Conservation (phyloP, 1,140 invertebrate genomes). For the Latrodectus geometricus region DNA sequence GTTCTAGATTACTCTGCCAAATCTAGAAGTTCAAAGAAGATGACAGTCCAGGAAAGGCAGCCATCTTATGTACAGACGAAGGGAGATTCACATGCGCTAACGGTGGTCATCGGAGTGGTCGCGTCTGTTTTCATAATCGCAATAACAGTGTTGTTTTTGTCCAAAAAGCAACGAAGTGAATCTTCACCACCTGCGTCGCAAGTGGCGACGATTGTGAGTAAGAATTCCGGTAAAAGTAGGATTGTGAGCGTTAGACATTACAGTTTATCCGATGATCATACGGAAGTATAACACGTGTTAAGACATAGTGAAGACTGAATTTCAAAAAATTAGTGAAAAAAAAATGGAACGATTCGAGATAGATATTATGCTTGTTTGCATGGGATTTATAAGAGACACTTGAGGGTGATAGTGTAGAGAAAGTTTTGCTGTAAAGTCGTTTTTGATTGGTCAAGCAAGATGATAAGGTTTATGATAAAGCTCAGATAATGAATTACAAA, state of each 20-base stretch:
- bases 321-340: no score
- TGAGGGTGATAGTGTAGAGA: no score
- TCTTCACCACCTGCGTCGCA: not conserved
- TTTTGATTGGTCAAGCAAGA: no score
- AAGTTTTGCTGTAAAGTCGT: no score
- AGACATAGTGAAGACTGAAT: no score
- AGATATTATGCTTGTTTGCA: no score
- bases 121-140: constrained; percentile 37
- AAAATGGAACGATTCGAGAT: no score
- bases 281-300: constrained; percentile 23
- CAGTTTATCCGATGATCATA: constrained; percentile 10
- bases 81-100: not conserved
- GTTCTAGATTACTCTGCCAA: constrained; percentile 59
- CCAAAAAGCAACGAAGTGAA: not conserved
- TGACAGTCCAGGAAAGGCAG: not conserved
- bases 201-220: constrained; percentile 5
- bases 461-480: no score
- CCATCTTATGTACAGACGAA: not conserved
- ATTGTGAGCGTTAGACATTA: constrained; percentile 5
- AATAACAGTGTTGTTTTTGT: constrained; percentile 32
- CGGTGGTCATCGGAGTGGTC: constrained; percentile 14
- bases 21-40: no score
- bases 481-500: no score
- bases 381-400: no score
- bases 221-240: not conserved